A percentile compares a stretch with the other conserved stretches of the same genome.
phyloP scores from a whole-genome alignment of 2,888 invertebrate genomes.

The Cephus sareptanus region DNA sequence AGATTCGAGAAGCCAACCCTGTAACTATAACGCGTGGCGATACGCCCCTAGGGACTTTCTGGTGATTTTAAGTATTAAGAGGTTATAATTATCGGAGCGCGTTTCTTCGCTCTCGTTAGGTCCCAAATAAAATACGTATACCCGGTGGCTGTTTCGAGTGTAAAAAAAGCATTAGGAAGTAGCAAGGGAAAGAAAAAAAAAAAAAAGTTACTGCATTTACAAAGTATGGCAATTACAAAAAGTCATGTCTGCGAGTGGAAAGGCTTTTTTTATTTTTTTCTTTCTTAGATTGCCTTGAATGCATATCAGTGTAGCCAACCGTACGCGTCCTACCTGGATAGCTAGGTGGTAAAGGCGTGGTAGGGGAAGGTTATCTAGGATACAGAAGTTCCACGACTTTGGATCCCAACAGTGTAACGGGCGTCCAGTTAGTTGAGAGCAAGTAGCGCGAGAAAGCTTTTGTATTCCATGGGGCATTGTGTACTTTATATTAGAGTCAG shows the following conservation, averaged over 20 bases:
- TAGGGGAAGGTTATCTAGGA: neutral
- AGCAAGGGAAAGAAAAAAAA: too few species aligned
- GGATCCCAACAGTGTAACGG: neutral
- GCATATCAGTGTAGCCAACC: neutral
- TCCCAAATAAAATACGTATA: neutral
- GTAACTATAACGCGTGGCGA: neutral
- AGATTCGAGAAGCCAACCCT: neutral
- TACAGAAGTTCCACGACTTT: neutral
- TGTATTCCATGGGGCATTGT: constrained; percentile 35
- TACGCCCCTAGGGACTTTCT: neutral
- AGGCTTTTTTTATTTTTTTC: neutral
- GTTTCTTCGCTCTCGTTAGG: neutral
- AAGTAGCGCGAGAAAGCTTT: constrained; percentile 32
- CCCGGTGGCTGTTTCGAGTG: neutral
- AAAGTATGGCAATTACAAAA: neutral
- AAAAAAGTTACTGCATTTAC: too few species aligned
- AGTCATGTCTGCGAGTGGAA: neutral
- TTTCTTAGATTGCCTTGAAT: neutral
- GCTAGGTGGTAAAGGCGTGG: neutral
- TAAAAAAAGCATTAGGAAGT: neutral
- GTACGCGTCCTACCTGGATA: neutral
- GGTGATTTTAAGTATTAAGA: neutral
- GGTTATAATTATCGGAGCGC: neutral
- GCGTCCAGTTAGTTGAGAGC: constrained; percentile 31
- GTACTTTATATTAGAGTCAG: constrained; percentile 32